Evolutionary conservation across 1,140 invertebrate species (phyloP).

Genomic region (Gonatopus flavifemur): DNA sequence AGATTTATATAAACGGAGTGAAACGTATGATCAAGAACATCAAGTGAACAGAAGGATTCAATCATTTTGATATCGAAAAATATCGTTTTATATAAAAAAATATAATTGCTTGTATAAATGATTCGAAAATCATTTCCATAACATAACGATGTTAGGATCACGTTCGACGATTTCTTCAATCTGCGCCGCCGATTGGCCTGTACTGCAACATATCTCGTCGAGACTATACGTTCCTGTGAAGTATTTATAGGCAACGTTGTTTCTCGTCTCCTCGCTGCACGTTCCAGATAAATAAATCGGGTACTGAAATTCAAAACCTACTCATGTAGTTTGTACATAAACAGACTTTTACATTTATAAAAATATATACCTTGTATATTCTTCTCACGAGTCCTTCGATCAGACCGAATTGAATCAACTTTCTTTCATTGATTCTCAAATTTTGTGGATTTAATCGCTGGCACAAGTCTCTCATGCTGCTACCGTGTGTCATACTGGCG

Average conservation of each 20-base stretch:
- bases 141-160: constrained; percentile 80
- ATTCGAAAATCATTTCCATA: constrained; percentile 71
- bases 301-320: constrained; percentile 37
- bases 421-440: constrained; percentile 77
- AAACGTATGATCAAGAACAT: constrained; percentile 47
- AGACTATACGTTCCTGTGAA: constrained; percentile 80
- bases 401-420: constrained; percentile 88
- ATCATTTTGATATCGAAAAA: neutral
- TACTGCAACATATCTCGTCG: constrained; percentile 88
- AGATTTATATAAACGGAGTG: constrained; percentile 51
- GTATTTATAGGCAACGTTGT: constrained; percentile 58
- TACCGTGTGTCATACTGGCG: constrained; percentile 80
- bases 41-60: constrained; percentile 22
- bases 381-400: constrained; percentile 83
- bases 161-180: constrained; percentile 85
- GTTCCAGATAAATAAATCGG: constrained; percentile 56
- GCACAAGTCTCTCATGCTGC: constrained; percentile 83
- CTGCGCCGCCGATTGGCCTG: constrained; percentile 76
- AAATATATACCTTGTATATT: constrained; percentile 68
- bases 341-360: neutral
- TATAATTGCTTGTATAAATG: neutral
- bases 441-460: constrained; percentile 75
- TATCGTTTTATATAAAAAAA: neutral
- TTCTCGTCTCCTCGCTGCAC: constrained; percentile 42
- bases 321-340: neutral